Base-by-base conservation (phyloP, 2,888 invertebrate species). In the Brenthis ino region DNA sequence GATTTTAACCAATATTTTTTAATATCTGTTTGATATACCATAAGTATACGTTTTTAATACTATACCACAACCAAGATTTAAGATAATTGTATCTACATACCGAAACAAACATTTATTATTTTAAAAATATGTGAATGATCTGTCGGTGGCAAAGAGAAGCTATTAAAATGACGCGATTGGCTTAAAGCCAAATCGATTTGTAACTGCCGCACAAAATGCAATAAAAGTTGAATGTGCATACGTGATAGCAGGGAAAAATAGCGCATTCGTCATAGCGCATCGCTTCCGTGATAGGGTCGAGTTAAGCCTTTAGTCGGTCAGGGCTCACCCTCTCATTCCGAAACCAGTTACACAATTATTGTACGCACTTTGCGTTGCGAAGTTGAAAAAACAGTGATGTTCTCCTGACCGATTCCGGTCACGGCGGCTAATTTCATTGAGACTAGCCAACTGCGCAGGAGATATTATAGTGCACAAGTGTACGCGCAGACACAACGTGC, bases 141-240 rank as follows among this genome's bases (percentile, higher is more conserved):
- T 74, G 76, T 74, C 74, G 64, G 70, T 74, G 76, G 75, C 80
- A 82, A 81, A 84, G 85, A 83, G 81, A 79, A 82, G 84, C 88
- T 87, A 87, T 89, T 89, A 77, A 89, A 91, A 88, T 89, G 85
- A 89, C 79, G 85, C 84, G 79, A 86, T 88, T 91, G 91, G 91
- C 89, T 82, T 84, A 77, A 84, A 85, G 88, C 91, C 91, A 91
- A 91, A 91, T 91, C 91, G 91, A 90, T 91, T 90, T 87, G 89
- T 88, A 88, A 89, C 89, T 87, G 89, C 89, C 83, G 85, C 85
- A 86, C 86, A 89, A 88, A 91, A 88, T 85, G 89, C 88, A 89
- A 89, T 91, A 89, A 91, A 90, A 88, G 86, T 85, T 84, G 87
- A 80, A 89, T 88, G 87, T 87, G 87, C 85, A 86, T 86, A 85